phyloP scores from a whole-genome alignment of 2,797 vertebrate genomes.

The Epinephelus coioides region DNA sequence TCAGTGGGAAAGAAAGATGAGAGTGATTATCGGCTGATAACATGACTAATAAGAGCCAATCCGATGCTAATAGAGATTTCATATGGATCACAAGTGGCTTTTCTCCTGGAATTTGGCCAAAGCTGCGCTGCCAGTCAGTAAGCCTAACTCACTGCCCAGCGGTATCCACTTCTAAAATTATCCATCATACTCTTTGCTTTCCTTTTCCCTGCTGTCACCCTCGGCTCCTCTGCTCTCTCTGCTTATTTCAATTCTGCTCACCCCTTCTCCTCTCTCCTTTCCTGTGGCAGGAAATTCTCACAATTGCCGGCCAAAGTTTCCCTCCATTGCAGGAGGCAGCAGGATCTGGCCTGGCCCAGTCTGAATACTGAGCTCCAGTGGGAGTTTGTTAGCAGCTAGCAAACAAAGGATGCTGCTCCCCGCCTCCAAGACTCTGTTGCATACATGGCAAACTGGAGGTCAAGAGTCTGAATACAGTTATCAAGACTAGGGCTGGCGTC shows the following conservation, averaged over 20 bases:
- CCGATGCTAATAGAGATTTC: constrained; percentile 62
- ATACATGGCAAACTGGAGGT: constrained; percentile 69
- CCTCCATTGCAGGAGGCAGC: constrained; percentile 75
- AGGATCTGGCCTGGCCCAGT: constrained; percentile 67
- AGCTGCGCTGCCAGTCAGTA: constrained; percentile 41
- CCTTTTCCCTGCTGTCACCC: constrained; percentile 49
- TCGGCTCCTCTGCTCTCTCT: constrained; percentile 55
- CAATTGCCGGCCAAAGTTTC: constrained; percentile 83
- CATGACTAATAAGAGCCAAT: constrained; percentile 44
- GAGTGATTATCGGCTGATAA: constrained; percentile 50
- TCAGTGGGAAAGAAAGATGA: constrained; percentile 42
- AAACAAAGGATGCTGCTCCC: constrained; percentile 81
- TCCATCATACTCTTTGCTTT: constrained; percentile 53
- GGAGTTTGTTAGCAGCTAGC: constrained; percentile 73
- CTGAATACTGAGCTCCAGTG: constrained; percentile 75
- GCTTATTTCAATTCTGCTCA: constrained; percentile 63
- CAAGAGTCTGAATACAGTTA: constrained; percentile 74
- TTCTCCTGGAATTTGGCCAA: constrained; percentile 59
- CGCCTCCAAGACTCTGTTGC: constrained; percentile 72
- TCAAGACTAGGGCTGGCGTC: constrained; percentile 46
- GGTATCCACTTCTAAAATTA: constrained; percentile 75
- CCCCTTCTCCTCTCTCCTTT: constrained; percentile 81
- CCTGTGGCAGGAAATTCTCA: constrained; percentile 89
- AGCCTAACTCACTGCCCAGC: constrained; percentile 31
- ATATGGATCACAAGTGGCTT: constrained; percentile 53